phyloP scores from a whole-genome alignment of 2,888 invertebrate species.

The Leucoma salicis region DNA sequence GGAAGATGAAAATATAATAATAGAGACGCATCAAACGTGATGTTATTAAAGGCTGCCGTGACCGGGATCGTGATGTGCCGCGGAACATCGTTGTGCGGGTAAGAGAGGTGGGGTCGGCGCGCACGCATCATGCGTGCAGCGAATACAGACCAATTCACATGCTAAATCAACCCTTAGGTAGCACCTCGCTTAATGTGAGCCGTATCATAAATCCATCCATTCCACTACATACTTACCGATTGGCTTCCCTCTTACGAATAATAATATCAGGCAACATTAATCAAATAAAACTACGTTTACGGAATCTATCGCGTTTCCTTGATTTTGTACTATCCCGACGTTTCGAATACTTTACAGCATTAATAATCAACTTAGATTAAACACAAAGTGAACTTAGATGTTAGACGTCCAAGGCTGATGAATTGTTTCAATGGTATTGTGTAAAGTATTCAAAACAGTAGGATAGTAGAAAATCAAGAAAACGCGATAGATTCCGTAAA shows the following conservation, averaged over 20 bases:
- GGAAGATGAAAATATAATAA: constrained; percentile 81
- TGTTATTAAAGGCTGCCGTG: constrained; percentile 79
- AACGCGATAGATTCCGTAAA: too few species aligned
- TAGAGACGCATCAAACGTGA: constrained; percentile 82
- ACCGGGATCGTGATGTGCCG: constrained; percentile 57
- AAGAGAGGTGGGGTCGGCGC: constrained; percentile 37
- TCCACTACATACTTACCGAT: constrained; percentile 33
- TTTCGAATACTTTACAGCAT: too few species aligned
- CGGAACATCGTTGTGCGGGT: constrained; percentile 3
- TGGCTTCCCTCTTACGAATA: constrained; percentile 28
- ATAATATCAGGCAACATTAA: constrained; percentile 33
- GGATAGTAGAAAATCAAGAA: too few species aligned
- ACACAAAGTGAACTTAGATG: too few species aligned
- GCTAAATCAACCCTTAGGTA: constrained; percentile 65
- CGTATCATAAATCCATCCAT: constrained; percentile 47
- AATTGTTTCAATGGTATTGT: too few species aligned
- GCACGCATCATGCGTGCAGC: constrained; percentile 69
- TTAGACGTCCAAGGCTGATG: too few species aligned
- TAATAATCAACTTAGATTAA: too few species aligned
- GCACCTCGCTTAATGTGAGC: constrained; percentile 44
- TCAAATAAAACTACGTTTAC: too few species aligned
- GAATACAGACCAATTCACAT: constrained; percentile 71
- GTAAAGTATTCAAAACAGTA: too few species aligned
- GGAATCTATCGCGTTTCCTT: too few species aligned
- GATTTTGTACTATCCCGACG: too few species aligned